These are phyloP conservation scores for Bhutanitis thaidina DNA, from an alignment of 2,888 invertebrate species.

Conservation along the genomic window DNA sequence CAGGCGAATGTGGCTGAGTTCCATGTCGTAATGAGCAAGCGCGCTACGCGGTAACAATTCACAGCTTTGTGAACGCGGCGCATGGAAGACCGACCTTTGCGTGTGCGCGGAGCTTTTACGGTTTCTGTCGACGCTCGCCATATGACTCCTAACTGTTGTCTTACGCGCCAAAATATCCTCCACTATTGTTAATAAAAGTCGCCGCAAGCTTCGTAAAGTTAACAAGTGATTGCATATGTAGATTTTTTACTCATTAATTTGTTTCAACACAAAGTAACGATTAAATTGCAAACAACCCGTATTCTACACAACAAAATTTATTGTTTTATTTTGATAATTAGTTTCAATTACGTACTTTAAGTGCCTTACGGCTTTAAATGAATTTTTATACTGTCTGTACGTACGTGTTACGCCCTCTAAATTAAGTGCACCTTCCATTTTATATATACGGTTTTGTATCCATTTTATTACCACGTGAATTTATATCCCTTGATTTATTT, in stretches of 20 bases:
- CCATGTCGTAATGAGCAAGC: slow-evolving; percentile 50
- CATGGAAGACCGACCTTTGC: slow-evolving; percentile 17
- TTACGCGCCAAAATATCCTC: slow-evolving; percentile 13
- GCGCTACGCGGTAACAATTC: slow-evolving; percentile 28
- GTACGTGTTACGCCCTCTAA: too few relatives aligned
- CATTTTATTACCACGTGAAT: slow-evolving; percentile 5
- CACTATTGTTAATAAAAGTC: slow-evolving; percentile 14
- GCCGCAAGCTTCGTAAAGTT: slow-evolving; percentile 4
- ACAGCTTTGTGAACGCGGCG: slow-evolving; percentile 31
- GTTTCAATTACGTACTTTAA: too few relatives aligned
- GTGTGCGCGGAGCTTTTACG: slow-evolving; percentile 63
- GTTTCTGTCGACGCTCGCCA: slow-evolving; percentile 60
- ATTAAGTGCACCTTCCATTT: too few relatives aligned
- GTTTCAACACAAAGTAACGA: too few relatives aligned
- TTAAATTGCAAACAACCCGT: too few relatives aligned
- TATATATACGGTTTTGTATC: background rate
- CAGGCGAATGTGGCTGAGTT: slow-evolving; percentile 41
- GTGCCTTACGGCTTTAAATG: too few relatives aligned
- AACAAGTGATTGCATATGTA: slow-evolving; percentile 12
- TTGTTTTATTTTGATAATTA: too few relatives aligned
- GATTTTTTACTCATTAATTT: too few relatives aligned
- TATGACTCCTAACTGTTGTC: slow-evolving; percentile 54
- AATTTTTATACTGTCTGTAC: too few relatives aligned
- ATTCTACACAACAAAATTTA: too few relatives aligned
- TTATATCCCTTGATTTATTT: slow-evolving; percentile 14